These are phyloP conservation scores for Istiophorus platypterus DNA, from an alignment of 2,113 vertebrate species.

Conservation along the genomic window DNA sequence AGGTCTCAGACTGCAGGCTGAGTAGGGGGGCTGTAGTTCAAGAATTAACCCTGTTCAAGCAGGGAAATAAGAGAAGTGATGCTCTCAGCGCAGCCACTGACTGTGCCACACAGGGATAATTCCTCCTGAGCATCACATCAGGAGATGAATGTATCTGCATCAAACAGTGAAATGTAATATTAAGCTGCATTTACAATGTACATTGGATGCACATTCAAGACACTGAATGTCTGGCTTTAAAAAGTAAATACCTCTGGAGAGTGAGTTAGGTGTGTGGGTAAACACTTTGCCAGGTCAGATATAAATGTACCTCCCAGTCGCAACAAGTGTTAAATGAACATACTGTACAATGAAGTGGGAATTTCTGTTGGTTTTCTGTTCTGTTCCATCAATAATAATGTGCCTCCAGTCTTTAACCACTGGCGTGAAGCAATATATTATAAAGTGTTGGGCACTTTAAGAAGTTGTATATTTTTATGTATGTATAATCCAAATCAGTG, in stretches of 20 bases:
- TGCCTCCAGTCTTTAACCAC: slow-evolving; percentile 66
- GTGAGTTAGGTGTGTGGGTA: slow-evolving; percentile 16
- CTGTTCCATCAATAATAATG: slow-evolving; percentile 48
- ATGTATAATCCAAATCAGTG: slow-evolving; percentile 24
- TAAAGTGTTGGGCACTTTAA: slow-evolving; percentile 53
- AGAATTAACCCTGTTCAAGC: slow-evolving; percentile 3
- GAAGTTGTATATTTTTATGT: slow-evolving; percentile 56
- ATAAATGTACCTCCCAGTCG: slow-evolving; percentile 23
- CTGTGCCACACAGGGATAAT: slow-evolving; percentile 50
- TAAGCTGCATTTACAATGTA: slow-evolving; percentile 33
- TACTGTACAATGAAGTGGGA: slow-evolving; percentile 29
- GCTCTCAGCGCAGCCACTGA: slow-evolving; percentile 16
- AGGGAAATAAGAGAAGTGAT: slow-evolving; percentile 25
- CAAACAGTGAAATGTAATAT: slow-evolving; percentile 40
- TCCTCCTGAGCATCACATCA: slow-evolving; percentile 28
- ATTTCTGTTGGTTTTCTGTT: slow-evolving; percentile 21
- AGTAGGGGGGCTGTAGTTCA: slow-evolving; percentile 37
- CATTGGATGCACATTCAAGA: slow-evolving; percentile 50
- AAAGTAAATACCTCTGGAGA: slow-evolving; percentile 67
- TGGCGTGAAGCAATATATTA: slow-evolving; percentile 69
- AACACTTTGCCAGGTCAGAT: slow-evolving; percentile 33
- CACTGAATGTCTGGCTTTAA: slow-evolving; percentile 67
- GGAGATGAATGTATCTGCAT: slow-evolving; percentile 56
- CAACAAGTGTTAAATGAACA: slow-evolving; percentile 10
- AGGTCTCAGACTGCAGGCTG: slow-evolving; percentile 17